phyloP scores from a whole-genome alignment of 2,888 invertebrate genomes.

The Drosophila koepferae region DNA sequence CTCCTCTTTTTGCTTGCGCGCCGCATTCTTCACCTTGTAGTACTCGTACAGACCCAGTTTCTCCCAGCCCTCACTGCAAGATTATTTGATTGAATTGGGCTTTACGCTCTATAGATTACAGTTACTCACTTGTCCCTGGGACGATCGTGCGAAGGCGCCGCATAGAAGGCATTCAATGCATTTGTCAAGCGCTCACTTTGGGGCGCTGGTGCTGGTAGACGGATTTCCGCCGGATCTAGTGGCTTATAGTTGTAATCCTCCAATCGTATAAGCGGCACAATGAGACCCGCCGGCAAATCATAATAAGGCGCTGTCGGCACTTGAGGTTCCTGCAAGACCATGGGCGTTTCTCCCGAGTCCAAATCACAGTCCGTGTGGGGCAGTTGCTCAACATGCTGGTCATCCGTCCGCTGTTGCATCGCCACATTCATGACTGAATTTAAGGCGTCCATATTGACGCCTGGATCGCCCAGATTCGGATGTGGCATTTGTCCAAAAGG shows the following conservation, averaged over 20 bases:
- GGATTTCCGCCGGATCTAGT: slow-evolving; percentile 94
- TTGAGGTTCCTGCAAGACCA: slow-evolving; percentile 88
- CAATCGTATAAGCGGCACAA: slow-evolving; percentile 97
- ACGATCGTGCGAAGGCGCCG: slow-evolving; percentile 96
- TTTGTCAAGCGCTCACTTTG: slow-evolving; percentile 96
- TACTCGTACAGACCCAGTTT: slow-evolving; percentile 98
- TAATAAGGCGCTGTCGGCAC: slow-evolving; percentile 97
- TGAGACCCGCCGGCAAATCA: slow-evolving; percentile 98
- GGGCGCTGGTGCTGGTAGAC: slow-evolving; percentile 97
- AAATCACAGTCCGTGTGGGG: slow-evolving; percentile 24
- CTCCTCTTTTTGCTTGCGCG: slow-evolving; percentile 94
- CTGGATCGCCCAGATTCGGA: slow-evolving; percentile 28
- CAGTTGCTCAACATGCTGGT: slow-evolving; percentile 19
- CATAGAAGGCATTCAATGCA: slow-evolving; percentile 98
- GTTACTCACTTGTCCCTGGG: slow-evolving; percentile 93
- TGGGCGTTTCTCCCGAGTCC: slow-evolving; percentile 62
- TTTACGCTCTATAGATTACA: neutral
- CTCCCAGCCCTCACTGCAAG: slow-evolving; percentile 97
- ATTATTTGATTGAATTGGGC: neutral
- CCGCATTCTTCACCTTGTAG: slow-evolving; percentile 97
- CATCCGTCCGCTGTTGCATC: slow-evolving; percentile 45
- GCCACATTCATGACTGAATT: slow-evolving; percentile 79
- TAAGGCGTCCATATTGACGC: slow-evolving; percentile 64
- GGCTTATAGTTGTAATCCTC: slow-evolving; percentile 96
- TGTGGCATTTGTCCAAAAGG: slow-evolving; percentile 46